Conservation (phyloP, 1,140 invertebrate genomes). For the Megalopta genalis region DNA sequence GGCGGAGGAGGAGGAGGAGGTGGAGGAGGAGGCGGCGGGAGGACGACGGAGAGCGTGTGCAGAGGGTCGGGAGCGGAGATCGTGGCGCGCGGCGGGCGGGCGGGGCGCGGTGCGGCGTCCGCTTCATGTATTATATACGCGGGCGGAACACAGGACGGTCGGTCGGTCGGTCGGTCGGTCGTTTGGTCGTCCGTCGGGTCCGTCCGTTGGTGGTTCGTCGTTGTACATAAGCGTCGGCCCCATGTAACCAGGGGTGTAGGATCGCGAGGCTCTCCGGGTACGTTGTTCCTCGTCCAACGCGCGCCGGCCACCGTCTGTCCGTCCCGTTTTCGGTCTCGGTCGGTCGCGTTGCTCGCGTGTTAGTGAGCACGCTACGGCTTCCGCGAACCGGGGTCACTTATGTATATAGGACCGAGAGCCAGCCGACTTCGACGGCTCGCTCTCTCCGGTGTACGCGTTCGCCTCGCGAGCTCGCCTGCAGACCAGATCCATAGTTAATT, state of each 20-base stretch:
- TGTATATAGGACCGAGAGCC: slow-evolving; percentile 67
- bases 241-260: slow-evolving; percentile 61
- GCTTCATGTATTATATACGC: slow-evolving; percentile 46
- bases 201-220: not conserved
- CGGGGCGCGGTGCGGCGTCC: slow-evolving; percentile 29
- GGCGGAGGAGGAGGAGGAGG: too few relatives aligned
- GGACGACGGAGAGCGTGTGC: not conserved
- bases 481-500: slow-evolving; percentile 81
- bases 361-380: slow-evolving; percentile 61
- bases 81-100: slow-evolving; percentile 9
- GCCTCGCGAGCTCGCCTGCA: slow-evolving; percentile 73
- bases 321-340: slow-evolving; percentile 37
- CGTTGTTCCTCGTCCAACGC: slow-evolving; percentile 31
- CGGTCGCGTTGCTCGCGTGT: slow-evolving; percentile 46
- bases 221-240: slow-evolving; percentile 55
- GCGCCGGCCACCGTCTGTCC: slow-evolving; percentile 1
- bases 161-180: slow-evolving; percentile 39
- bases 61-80: not conserved
- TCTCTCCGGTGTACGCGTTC: slow-evolving; percentile 57
- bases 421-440: slow-evolving; percentile 44
- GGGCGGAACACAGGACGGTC: slow-evolving; percentile 57
- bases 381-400: slow-evolving; percentile 75
- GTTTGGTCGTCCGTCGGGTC: too few relatives aligned
- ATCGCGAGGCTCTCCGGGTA: slow-evolving; percentile 42
- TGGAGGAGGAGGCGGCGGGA: too few relatives aligned